Evolutionary conservation across 2,797 vertebrate genomes (phyloP).

Genomic region (Lagodon rhomboides): DNA sequence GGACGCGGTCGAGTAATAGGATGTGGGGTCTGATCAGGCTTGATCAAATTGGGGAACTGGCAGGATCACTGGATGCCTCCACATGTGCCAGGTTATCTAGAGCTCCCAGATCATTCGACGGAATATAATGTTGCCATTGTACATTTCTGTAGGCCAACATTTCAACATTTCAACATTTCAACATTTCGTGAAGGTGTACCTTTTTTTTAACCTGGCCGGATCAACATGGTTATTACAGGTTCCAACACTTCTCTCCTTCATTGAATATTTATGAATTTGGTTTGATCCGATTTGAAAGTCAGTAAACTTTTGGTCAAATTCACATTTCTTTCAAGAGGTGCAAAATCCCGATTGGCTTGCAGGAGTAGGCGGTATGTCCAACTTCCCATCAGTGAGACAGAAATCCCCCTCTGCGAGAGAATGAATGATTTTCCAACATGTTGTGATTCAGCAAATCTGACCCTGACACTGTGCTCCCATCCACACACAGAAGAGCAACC

Average conservation of each 20-base stretch:
- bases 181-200: too few relatives aligned
- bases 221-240: too few relatives aligned
- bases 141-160: too few relatives aligned
- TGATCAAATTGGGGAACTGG: conserved; percentile 29
- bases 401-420: neutral
- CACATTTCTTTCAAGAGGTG: neutral
- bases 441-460: conserved; percentile 11
- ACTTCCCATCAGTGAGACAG: neutral
- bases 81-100: neutral
- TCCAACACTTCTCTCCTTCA: neutral
- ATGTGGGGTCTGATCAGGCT: conserved; percentile 40
- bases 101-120: neutral
- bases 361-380: neutral
- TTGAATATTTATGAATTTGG: neutral
- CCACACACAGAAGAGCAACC: too few relatives aligned
- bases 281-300: neutral
- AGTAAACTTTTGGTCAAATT: too few relatives aligned
- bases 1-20: conserved; percentile 33
- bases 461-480: neutral
- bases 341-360: neutral
- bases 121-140: too few relatives aligned
- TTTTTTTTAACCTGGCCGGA: too few relatives aligned
- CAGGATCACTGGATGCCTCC: conserved; percentile 15
- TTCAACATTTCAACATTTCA: too few relatives aligned
- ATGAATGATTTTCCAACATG: neutral